Evolutionary conservation across 2,888 invertebrate genomes (phyloP).

Genomic region (Meliscaeva auricollis): DNA sequence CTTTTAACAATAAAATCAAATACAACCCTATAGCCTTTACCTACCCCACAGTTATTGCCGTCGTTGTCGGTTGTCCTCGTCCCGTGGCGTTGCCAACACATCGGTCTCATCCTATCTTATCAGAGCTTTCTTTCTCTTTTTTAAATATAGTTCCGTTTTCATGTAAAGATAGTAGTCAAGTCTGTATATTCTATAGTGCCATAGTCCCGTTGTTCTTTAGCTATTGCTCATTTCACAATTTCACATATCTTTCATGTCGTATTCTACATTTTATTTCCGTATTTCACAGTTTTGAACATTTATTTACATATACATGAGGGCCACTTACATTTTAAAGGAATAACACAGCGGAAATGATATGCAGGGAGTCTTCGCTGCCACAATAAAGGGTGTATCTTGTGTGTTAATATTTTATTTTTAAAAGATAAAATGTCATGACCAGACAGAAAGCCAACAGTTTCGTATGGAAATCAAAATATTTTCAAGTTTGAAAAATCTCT

Average conservation of each 20-base stretch:
- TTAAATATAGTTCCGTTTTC: slow-evolving; percentile 16
- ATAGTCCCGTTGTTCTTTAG: slow-evolving; percentile 9
- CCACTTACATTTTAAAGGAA: neutral
- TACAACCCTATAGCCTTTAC: neutral
- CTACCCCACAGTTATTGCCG: neutral
- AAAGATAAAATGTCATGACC: slow-evolving; percentile 26
- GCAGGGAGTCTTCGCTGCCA: slow-evolving; percentile 1
- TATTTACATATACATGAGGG: slow-evolving; percentile 7
- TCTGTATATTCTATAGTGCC: neutral
- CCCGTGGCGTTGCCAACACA: no score
- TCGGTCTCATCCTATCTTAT: neutral
- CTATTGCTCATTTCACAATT: slow-evolving; percentile 13
- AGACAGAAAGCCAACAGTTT: neutral
- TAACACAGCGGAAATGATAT: slow-evolving; percentile 26
- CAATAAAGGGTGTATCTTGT: slow-evolving; percentile 23
- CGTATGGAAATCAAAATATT: slow-evolving; percentile 14
- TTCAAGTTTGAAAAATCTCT: no score
- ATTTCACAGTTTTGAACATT: slow-evolving; percentile 19
- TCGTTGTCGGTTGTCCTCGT: neutral
- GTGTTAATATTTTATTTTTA: neutral
- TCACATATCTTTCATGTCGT: neutral
- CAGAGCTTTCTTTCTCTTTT: slow-evolving; percentile 3
- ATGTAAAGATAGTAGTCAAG: neutral
- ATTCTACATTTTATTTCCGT: slow-evolving; percentile 28
- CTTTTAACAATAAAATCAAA: slow-evolving; percentile 21